Evolutionary conservation across 2,797 vertebrate genomes (phyloP).

Genomic region (Micromesistius poutassou): DNA sequence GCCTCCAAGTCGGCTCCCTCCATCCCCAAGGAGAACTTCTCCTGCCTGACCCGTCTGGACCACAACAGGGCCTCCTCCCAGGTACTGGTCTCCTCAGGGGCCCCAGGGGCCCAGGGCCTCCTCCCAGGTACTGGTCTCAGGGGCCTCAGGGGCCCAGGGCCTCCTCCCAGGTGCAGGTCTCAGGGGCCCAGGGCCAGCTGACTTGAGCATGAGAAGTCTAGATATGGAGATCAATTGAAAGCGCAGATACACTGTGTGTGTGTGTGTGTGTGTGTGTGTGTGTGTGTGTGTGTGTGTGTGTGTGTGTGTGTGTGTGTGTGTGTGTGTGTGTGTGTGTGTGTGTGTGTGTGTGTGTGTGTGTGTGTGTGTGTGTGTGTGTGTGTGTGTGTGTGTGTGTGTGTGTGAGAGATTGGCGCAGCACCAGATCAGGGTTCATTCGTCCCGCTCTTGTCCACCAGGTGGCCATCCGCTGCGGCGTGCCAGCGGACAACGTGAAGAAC

Average conservation of each 20-base stretch:
- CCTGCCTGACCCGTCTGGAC: constrained; percentile 93
- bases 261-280: no score
- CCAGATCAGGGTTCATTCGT: rapidly evolving
- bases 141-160: constrained; percentile 70
- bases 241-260: no score
- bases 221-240: no score
- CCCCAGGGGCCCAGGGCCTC: constrained; percentile 77
- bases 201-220: no score
- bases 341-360: no score
- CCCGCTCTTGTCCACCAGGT: constrained; percentile 68
- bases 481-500: constrained; percentile 85
- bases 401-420: no score
- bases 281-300: no score
- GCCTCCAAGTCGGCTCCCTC: constrained; percentile 91
- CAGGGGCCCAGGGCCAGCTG: no score
- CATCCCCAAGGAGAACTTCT: constrained; percentile 96
- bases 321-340: no score
- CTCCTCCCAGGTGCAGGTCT: constrained; percentile 87
- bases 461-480: constrained; percentile 84
- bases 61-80: constrained; percentile 94
- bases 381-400: no score
- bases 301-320: no score
- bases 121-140: constrained; percentile 79
- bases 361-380: no score
- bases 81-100: constrained; percentile 65